Base-by-base conservation (phyloP, 2,888 invertebrate genomes). In the Tipula confusa region DNA sequence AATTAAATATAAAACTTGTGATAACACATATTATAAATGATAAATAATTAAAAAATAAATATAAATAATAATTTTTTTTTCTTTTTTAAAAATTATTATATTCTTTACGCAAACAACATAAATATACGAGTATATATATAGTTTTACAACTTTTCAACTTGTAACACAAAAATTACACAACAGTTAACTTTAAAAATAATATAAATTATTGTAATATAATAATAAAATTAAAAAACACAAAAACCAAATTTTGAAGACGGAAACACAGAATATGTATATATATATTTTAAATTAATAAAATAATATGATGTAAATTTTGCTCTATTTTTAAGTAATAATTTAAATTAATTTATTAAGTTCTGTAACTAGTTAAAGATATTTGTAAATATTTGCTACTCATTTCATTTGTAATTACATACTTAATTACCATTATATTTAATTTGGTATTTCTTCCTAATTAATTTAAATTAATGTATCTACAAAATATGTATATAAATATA, bases 231-330 rank as follows among this genome's bases (percentile, higher is more conserved):
- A 80, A 80, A 80, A 80, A 80, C 80, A 80, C 80, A 80, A 80
- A 80, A 80, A 80, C 80, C 80, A 80, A 80, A 80, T 80, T 80
- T 82, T 82, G 82, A 82, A 82, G 82, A 82, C 82, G 82, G 82
- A 82, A 82, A 82, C 82, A 82, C 82, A 82, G 80, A 80, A 29
- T 80, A 29, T 80, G 7, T 15, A 64, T 64, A 64, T 64, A 64
- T 64, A 64, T 24, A 64, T 24, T 7, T 18, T 18, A 24, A 64
- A 64, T 64, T 64, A 64, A 24, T 64, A 64, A 24, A 64, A 64
- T 64, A 64, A 64, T 64, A 64, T 2, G 43, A 43, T 64, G 24
- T 6, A 33, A 24, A 2, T 18, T 18, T 82, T 31, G 29, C 6
- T 81, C 15, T 81, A 81, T 33, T 33, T 33, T 82, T 33, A 33